Conservation (phyloP, 2,888 invertebrate species). For the Crioceris asparagi region DNA sequence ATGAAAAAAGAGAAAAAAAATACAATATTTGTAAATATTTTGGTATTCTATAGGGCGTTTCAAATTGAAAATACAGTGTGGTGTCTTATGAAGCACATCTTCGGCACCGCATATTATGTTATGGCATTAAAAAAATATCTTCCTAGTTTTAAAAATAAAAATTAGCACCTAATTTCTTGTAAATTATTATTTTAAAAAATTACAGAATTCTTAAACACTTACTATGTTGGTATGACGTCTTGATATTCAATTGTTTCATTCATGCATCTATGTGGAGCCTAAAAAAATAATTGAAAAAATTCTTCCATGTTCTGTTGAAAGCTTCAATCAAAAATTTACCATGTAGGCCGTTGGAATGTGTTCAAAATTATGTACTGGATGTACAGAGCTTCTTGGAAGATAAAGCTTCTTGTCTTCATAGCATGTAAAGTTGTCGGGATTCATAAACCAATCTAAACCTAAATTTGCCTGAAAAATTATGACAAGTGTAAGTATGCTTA, state of each 20-base stretch:
- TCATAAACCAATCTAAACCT: constrained; percentile 49
- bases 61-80: no score
- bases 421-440: constrained; percentile 50
- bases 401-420: constrained; percentile 40
- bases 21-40: no score
- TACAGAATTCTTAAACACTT: constrained; percentile 32
- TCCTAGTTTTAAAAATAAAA: neutral
- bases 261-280: constrained; percentile 63
- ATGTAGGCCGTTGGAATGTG: constrained; percentile 46
- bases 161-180: neutral
- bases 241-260: constrained; percentile 51
- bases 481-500: neutral
- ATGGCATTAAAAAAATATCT: neutral
- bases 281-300: constrained; percentile 21
- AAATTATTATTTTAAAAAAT: constrained; percentile 1
- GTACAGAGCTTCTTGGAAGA: constrained; percentile 37
- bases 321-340: constrained; percentile 34
- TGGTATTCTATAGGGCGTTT: no score
- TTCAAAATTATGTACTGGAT: constrained; percentile 43
- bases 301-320: neutral
- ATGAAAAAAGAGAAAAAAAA: no score
- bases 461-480: constrained; percentile 42
- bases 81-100: no score
- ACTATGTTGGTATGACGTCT: constrained; percentile 59
- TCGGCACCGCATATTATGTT: no score